A percentile compares a stretch with the other conserved stretches of the same genome.
Evolutionary conservation across 1,140 invertebrate genomes (phyloP).

Genomic region (Colletes gigas): DNA sequence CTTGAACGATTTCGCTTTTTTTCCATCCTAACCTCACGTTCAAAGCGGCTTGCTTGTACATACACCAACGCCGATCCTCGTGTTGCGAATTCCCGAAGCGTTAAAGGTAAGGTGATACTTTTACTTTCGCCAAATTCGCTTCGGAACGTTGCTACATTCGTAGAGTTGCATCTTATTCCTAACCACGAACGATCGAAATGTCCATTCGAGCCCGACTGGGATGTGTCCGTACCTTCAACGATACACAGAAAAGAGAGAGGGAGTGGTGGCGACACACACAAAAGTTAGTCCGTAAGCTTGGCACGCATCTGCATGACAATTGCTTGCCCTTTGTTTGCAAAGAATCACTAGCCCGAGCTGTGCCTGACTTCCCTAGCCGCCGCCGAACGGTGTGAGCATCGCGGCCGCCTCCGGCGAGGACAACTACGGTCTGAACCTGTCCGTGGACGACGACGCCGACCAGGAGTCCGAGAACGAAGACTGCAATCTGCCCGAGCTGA

Average conservation of each 20-base stretch:
- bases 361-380: conserved; percentile 79
- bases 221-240: neutral
- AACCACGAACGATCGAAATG: neutral
- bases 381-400: conserved; percentile 64
- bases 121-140: neutral
- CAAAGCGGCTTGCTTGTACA: neutral
- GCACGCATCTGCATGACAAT: conserved; percentile 79
- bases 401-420: conserved; percentile 66
- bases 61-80: neutral
- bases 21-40: neutral
- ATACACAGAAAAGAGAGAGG: neutral
- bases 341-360: conserved; percentile 80
- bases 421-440: conserved; percentile 70
- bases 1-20: neutral
- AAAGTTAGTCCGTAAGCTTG: conserved; percentile 74
- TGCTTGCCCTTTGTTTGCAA: conserved; percentile 80
- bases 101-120: neutral
- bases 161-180: neutral
- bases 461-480: conserved; percentile 70
- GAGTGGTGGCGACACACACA: neutral
- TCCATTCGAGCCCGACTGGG: neutral
- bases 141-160: neutral
- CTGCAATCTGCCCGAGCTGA: conserved; percentile 73
- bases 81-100: neutral
- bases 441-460: conserved; percentile 69